Evolutionary conservation across 2,113 vertebrate genomes (phyloP).

Genomic region (Gnathonemus longibarbis): DNA sequence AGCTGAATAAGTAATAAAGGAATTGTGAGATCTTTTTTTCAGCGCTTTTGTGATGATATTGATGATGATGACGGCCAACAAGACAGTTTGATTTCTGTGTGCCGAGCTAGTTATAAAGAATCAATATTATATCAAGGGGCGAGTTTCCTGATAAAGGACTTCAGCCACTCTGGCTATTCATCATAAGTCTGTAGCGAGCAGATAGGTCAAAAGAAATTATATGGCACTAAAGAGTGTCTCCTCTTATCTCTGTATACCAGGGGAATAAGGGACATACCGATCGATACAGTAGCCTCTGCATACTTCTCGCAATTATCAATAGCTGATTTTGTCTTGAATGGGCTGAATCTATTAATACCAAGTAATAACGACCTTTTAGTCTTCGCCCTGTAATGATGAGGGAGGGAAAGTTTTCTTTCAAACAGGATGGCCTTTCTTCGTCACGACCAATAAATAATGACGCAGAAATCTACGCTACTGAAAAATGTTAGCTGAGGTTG

Average conservation of each 20-base stretch:
- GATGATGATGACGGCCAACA: constrained; percentile 93
- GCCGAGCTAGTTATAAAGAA: constrained; percentile 84
- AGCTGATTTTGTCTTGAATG: constrained; percentile 95
- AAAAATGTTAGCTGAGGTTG: background rate
- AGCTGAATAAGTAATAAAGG: constrained; percentile 36
- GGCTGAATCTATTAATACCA: constrained; percentile 81
- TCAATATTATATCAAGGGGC: constrained; percentile 96
- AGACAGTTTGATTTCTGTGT: constrained; percentile 84
- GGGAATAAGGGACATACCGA: constrained; percentile 83
- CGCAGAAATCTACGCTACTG: background rate
- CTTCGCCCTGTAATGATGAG: constrained; percentile 31
- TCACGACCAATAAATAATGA: constrained; percentile 26
- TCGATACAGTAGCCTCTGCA: constrained; percentile 88
- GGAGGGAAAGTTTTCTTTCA: constrained; percentile 29
- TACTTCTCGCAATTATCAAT: constrained; percentile 99
- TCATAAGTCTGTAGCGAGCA: constrained; percentile 96
- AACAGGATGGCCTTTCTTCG: constrained; percentile 53
- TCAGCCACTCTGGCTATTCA: constrained; percentile 89
- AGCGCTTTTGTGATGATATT: constrained; percentile 96
- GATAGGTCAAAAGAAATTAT: constrained; percentile 98
- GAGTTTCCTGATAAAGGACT: constrained; percentile 93
- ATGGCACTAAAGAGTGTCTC: constrained; percentile 83
- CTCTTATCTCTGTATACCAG: constrained; percentile 96
- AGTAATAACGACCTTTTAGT: constrained; percentile 77
- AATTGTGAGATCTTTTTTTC: constrained; percentile 82